Conservation (phyloP, 2,797 vertebrate genomes). For the Chrosomus eos region DNA sequence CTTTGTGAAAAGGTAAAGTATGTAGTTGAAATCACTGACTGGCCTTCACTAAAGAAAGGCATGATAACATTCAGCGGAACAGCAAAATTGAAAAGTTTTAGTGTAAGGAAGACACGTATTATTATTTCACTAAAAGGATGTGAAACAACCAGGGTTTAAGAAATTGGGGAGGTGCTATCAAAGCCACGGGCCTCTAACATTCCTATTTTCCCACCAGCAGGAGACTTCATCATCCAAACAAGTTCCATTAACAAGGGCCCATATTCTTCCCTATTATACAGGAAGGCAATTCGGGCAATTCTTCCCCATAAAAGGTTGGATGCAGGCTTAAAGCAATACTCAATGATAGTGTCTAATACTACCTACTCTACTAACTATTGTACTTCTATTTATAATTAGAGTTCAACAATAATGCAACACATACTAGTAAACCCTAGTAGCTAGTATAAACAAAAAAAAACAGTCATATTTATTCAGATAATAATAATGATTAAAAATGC, state of each 20-base stretch:
- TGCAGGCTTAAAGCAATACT: background rate
- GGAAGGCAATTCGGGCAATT: constrained; percentile 43
- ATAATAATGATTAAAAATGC: background rate
- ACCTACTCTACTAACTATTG: constrained; percentile 1
- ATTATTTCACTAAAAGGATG: constrained; percentile 25
- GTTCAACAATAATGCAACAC: background rate
- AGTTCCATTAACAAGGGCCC: constrained; percentile 51
- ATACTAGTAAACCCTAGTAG: background rate
- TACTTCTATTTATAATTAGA: background rate
- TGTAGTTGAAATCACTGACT: background rate
- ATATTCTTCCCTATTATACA: constrained; percentile 56
- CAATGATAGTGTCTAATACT: background rate
- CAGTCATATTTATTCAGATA: background rate
- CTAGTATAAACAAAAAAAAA: background rate
- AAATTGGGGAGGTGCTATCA: constrained; percentile 41
- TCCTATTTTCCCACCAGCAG: constrained; percentile 63
- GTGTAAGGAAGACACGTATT: background rate
- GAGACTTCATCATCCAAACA: constrained; percentile 59
- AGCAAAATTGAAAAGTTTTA: background rate
- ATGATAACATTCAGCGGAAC: background rate
- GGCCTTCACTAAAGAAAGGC: background rate
- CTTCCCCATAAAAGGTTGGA: constrained; percentile 41
- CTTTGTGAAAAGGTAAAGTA: background rate
- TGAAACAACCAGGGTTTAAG: constrained; percentile 42
- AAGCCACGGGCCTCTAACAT: constrained; percentile 54